Conservation (phyloP, 2,888 invertebrate species). For the Bellardia bayeri region DNA sequence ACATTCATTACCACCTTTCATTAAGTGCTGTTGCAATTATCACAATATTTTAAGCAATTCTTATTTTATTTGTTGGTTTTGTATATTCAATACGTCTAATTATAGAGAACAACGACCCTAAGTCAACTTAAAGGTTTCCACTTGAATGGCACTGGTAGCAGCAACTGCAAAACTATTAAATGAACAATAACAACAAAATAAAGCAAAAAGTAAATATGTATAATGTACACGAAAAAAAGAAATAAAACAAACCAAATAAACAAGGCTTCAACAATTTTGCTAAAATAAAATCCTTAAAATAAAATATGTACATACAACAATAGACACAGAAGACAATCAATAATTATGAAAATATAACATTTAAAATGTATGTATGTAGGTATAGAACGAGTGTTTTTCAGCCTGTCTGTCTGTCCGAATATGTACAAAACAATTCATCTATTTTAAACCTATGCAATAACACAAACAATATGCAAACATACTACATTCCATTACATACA, state of each 20-base stretch:
- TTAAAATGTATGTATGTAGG: slow-evolving; percentile 21
- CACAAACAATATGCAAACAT: slow-evolving; percentile 49
- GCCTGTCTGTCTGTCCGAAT: neutral
- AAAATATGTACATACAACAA: slow-evolving; percentile 34
- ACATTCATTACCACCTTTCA: slow-evolving; percentile 32
- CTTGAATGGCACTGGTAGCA: slow-evolving; percentile 48
- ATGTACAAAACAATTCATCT: neutral
- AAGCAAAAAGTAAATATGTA: too few species aligned
- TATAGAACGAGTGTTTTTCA: neutral
- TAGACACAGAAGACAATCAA: slow-evolving; percentile 20
- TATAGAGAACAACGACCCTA: slow-evolving; percentile 61
- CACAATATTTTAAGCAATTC: slow-evolving; percentile 27
- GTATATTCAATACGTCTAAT: slow-evolving; percentile 47
- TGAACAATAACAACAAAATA: slow-evolving; percentile 33
- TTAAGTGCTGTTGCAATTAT: slow-evolving; percentile 24
- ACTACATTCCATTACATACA: neutral
- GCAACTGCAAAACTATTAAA: slow-evolving; percentile 56
- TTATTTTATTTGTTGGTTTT: slow-evolving; percentile 38
- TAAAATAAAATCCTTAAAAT: slow-evolving; percentile 46
- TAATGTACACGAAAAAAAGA: neutral
- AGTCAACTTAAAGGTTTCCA: slow-evolving; percentile 66
- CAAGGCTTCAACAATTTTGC: slow-evolving; percentile 10
- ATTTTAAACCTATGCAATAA: slow-evolving; percentile 33
- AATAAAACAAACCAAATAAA: slow-evolving; percentile 28
- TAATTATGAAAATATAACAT: slow-evolving; percentile 43